A percentile compares a stretch with the other conserved stretches of the same genome.
Conservation (phyloP, 2,888 invertebrate species). For the Spilosoma lubricipeda region DNA sequence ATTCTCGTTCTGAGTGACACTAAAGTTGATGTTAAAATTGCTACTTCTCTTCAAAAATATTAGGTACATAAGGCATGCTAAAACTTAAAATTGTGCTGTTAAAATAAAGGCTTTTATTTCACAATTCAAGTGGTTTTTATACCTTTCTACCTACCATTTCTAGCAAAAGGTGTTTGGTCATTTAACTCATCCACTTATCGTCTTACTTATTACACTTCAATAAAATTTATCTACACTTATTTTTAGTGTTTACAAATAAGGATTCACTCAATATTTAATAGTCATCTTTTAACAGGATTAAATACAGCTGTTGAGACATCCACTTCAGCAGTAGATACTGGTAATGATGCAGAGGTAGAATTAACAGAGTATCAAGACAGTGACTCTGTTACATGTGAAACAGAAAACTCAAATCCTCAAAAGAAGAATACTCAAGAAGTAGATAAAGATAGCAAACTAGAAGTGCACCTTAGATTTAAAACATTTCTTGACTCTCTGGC, state of each 20-base stretch:
- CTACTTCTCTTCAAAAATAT: too few relatives aligned
- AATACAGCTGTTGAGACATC: slow-evolving; percentile 2
- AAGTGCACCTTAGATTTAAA: slow-evolving; percentile 21
- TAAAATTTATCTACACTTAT: too few relatives aligned
- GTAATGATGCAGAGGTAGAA: neutral
- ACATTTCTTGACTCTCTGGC: slow-evolving; percentile 22
- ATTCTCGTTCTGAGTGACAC: too few relatives aligned
- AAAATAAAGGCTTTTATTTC: too few relatives aligned
- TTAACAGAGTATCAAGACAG: neutral
- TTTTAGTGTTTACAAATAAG: neutral
- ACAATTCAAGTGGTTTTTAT: too few relatives aligned
- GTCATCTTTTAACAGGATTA: slow-evolving; percentile 12
- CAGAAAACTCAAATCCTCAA: neutral
- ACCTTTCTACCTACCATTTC: too few relatives aligned
- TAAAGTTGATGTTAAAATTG: too few relatives aligned
- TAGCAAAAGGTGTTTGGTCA: too few relatives aligned
- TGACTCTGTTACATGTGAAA: neutral
- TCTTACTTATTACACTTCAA: too few relatives aligned
- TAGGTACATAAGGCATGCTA: too few relatives aligned
- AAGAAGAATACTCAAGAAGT: neutral
- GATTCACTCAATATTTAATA: neutral
- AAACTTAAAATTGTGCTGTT: too few relatives aligned
- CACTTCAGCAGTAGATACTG: slow-evolving; percentile 23
- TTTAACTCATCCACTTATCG: too few relatives aligned
- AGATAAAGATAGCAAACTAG: slow-evolving; percentile 7